phyloP scores from a whole-genome alignment of 2,113 vertebrate genomes.

The Upupa epops region DNA sequence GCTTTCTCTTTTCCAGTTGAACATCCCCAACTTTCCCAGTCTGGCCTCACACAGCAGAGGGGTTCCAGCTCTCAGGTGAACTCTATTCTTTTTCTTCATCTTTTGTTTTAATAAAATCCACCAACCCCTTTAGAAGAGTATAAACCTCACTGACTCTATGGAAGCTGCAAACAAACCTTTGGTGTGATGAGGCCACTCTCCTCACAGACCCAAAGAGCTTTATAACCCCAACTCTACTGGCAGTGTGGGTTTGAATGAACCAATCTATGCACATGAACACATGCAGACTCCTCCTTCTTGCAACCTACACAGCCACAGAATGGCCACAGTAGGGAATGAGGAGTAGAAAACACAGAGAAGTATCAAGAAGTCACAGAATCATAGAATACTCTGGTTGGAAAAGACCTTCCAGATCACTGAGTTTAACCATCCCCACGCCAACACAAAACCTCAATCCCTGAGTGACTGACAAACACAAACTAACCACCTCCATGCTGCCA shows the following conservation, averaged over 20 bases:
- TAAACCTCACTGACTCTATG: accelerated
- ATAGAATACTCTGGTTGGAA: too few species aligned
- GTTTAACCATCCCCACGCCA: too few species aligned
- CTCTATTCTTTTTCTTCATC: not conserved
- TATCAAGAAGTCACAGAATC: too few species aligned
- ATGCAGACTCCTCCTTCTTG: not conserved
- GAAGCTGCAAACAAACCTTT: not conserved
- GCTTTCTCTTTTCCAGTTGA: too few species aligned
- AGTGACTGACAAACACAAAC: too few species aligned
- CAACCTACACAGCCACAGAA: not conserved
- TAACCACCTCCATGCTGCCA: too few species aligned
- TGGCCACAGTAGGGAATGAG: accelerated
- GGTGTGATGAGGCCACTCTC: not conserved
- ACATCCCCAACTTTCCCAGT: too few species aligned
- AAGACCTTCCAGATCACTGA: too few species aligned
- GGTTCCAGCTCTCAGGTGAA: not conserved
- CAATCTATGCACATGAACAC: not conserved
- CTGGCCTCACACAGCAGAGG: too few species aligned
- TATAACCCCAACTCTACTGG: not conserved
- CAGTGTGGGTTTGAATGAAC: not conserved
- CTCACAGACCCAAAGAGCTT: not conserved
- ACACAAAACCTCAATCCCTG: too few species aligned
- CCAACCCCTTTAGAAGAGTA: not conserved
- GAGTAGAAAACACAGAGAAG: not conserved
- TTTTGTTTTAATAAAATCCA: not conserved